phyloP scores from a whole-genome alignment of 2,113 vertebrate genomes.

The Catagonus wagneri region DNA sequence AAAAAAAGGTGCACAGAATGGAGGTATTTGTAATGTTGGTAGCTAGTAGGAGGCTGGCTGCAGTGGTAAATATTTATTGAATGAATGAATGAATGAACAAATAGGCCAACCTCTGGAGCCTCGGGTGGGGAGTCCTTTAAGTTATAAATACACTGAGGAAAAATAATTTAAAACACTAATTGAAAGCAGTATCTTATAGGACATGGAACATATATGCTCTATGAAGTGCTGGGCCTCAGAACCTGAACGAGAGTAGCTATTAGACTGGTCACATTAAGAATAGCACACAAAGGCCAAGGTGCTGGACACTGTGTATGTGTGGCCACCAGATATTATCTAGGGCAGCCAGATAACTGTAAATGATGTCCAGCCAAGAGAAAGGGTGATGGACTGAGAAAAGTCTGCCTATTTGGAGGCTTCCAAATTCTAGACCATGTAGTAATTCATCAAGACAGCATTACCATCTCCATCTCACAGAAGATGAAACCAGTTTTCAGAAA shows the following conservation, averaged over 20 bases:
- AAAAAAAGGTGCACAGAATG: neutral
- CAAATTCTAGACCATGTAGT: neutral
- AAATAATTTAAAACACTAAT: slow-evolving; percentile 2
- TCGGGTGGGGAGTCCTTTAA: neutral
- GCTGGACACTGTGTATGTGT: too few relatives aligned
- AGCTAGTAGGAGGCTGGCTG: too few relatives aligned
- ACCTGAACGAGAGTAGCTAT: neutral
- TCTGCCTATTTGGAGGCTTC: neutral
- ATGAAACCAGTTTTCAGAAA: slow-evolving; percentile 1
- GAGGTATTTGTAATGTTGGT: neutral
- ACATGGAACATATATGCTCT: neutral
- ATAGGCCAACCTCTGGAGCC: neutral
- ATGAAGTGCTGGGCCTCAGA: neutral
- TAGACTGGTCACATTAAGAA: neutral
- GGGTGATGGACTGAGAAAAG: neutral
- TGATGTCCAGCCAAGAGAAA: neutral
- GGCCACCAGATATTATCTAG: neutral
- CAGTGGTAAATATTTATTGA: neutral
- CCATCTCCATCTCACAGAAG: neutral
- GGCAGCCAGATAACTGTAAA: neutral
- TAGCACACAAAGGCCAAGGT: neutral
- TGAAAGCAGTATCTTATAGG: neutral
- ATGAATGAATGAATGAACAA: neutral
- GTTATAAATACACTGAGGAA: neutral
- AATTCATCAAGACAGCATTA: neutral